phyloP scores from a whole-genome alignment of 2,888 invertebrate genomes.

The Nowickia ferox region DNA sequence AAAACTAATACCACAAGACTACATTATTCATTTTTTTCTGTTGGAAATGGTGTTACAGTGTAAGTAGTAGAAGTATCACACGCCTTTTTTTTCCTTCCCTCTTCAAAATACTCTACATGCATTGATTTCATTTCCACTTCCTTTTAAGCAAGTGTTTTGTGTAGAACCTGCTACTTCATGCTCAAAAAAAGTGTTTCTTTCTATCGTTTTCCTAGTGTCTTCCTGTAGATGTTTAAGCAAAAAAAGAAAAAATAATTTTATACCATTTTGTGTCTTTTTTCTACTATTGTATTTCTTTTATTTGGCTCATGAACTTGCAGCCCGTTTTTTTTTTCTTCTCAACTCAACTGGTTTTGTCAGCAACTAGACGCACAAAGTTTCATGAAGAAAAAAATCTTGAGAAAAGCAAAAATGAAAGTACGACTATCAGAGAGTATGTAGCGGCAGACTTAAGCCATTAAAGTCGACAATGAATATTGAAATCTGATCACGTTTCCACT shows the following conservation, averaged over 20 bases:
- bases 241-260: background rate
- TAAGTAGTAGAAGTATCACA: background rate
- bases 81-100: constrained; percentile 10
- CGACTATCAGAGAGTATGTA: background rate
- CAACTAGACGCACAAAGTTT: constrained; percentile 10
- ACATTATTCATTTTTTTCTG: background rate
- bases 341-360: constrained; percentile 47
- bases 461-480: constrained; percentile 78
- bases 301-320: constrained; percentile 30
- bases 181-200: constrained; percentile 10
- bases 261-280: constrained; percentile 30
- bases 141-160: constrained; percentile 42
- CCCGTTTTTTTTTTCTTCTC: background rate
- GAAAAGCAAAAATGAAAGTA: background rate
- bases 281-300: constrained; percentile 28
- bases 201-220: constrained; percentile 21
- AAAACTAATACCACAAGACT: no score
- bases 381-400: constrained; percentile 2
- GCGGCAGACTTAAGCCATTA: constrained; percentile 75
- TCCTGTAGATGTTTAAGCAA: background rate
- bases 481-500: constrained; percentile 82
- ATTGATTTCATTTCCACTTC: constrained; percentile 67
- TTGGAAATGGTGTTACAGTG: constrained; percentile 20
- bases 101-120: constrained; percentile 23
- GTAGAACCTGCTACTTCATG: constrained; percentile 2